Evolutionary conservation across 1,140 invertebrate species (phyloP), one percentile per base, ranked within the genome.

Genomic region (Sweltsa coloradensis): DNA sequence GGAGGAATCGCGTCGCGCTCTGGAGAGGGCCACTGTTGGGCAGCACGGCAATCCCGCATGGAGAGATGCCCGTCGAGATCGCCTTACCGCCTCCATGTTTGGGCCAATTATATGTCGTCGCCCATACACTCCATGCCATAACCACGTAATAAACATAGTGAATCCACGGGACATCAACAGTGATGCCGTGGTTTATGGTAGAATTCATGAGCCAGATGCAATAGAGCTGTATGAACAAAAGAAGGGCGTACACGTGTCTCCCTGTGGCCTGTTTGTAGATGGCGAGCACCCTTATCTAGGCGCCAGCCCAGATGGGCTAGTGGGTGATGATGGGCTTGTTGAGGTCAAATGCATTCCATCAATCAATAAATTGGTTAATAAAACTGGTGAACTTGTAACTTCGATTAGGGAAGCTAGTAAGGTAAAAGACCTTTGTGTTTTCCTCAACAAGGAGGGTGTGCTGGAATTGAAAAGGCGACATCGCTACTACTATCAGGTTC

Each of bases 221-320:
- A 16, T 42, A 14, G 4, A 7, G 18, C 19, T 14, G 24, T 42
- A 21, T 31, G 24, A 14, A 16, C 7, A 42, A 22, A 24, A 21
- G 4, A 42, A 42, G 24, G 41, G 41, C 19, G 41, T 42, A 4
- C 19, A 27, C 6, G 41, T 42, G 18, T 22, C 5, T 4, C 19
- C 19, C 7, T 42, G 41, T n/a, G 41, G 41, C 19, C 18, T 42
- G 16, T 50, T 50, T 29, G 21, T 50, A 14, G 18, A n/a, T 37
- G 6, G 14, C 34, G 45, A 50, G 13, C 18, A 31, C 11, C 46
- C 46, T 14, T 50, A 7, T 50, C 45, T 59, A 34, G 58, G 40
- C 7, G 54, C 53, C 31, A 55, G 51, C 13, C 54, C 55, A 4
- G 53, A 59, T 49, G 52, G 57, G 5, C 27, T 59, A 6, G 47